These are phyloP conservation scores for Sebastolobus altivelis DNA, from an alignment of 2,797 vertebrate species.

Conservation along the genomic window DNA sequence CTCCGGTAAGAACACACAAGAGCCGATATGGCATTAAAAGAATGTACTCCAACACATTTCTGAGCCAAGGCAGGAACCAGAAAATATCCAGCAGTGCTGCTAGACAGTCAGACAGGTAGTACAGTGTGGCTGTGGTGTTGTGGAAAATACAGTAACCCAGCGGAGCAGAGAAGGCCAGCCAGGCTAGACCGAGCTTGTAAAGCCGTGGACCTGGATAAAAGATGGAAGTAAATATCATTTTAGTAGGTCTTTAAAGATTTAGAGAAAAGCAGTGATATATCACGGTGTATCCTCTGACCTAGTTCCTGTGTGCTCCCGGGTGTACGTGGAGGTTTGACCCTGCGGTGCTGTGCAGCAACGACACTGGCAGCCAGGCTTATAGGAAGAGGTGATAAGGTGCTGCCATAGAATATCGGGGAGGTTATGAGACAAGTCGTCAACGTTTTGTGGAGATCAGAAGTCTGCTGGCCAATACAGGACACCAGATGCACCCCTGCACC, in stretches of 20 bases:
- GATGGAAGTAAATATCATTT: not conserved
- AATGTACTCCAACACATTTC: conserved; percentile 82
- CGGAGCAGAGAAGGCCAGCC: conserved; percentile 88
- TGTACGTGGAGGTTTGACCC: conserved; percentile 74
- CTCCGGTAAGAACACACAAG: conserved; percentile 81
- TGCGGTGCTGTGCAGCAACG: conserved; percentile 85
- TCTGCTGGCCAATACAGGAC: conserved; percentile 88
- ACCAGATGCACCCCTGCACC: conserved; percentile 91
- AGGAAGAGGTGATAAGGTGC: conserved; percentile 87
- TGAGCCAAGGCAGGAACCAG: conserved; percentile 88
- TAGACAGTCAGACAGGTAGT: conserved; percentile 86
- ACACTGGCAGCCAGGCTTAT: conserved; percentile 89
- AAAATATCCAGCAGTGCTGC: conserved; percentile 87
- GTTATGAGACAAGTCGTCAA: conserved; percentile 86
- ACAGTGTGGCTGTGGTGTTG: conserved; percentile 88
- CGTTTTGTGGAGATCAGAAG: conserved; percentile 86
- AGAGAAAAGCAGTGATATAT: not conserved
- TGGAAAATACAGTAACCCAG: conserved; percentile 87
- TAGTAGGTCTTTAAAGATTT: not conserved
- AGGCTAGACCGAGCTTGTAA: conserved; percentile 88
- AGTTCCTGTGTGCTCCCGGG: conserved; percentile 60
- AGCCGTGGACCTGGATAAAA: conserved; percentile 82
- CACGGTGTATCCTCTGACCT: conserved; percentile 66
- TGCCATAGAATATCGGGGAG: conserved; percentile 90
- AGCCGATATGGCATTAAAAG: conserved; percentile 88